These are phyloP conservation scores for Trematomus loennbergii DNA, from an alignment of 2,113 vertebrate genomes.

Conservation along the genomic window DNA sequence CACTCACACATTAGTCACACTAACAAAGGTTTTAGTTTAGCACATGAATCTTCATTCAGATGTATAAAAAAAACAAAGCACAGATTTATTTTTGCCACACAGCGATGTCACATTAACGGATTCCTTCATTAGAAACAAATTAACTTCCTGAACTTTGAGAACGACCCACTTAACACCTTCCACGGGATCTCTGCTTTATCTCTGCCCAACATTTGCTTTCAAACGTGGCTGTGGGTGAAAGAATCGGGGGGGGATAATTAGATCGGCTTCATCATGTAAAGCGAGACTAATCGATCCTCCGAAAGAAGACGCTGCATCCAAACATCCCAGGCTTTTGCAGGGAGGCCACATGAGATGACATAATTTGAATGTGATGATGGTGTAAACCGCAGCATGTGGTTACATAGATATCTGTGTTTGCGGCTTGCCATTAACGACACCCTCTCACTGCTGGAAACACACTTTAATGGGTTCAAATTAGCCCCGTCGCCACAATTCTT, in stretches of 20 bases:
- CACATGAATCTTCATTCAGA: neutral
- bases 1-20: neutral
- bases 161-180: slow-evolving; percentile 60
- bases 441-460: slow-evolving; percentile 40
- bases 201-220: slow-evolving; percentile 46
- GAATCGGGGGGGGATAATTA: slow-evolving; percentile 38
- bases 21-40: slow-evolving; percentile 16
- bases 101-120: slow-evolving; percentile 54
- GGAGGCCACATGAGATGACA: slow-evolving; percentile 38
- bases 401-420: slow-evolving; percentile 48
- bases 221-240: slow-evolving; percentile 19
- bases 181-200: slow-evolving; percentile 38
- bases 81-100: slow-evolving; percentile 7
- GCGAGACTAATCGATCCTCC: slow-evolving; percentile 56
- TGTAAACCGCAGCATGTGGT: slow-evolving; percentile 55
- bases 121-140: slow-evolving; percentile 68
- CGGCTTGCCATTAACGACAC: slow-evolving; percentile 53
- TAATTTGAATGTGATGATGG: slow-evolving; percentile 53
- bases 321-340: slow-evolving; percentile 19
- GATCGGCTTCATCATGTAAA: slow-evolving; percentile 56
- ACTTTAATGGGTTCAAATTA: slow-evolving; percentile 59
- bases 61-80: slow-evolving; percentile 3
- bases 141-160: slow-evolving; percentile 54
- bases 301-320: slow-evolving; percentile 38
- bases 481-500: slow-evolving; percentile 57